These are phyloP conservation scores for Cephalopterus ornatus DNA, from an alignment of 2,113 vertebrate genomes.

Conservation along the genomic window DNA sequence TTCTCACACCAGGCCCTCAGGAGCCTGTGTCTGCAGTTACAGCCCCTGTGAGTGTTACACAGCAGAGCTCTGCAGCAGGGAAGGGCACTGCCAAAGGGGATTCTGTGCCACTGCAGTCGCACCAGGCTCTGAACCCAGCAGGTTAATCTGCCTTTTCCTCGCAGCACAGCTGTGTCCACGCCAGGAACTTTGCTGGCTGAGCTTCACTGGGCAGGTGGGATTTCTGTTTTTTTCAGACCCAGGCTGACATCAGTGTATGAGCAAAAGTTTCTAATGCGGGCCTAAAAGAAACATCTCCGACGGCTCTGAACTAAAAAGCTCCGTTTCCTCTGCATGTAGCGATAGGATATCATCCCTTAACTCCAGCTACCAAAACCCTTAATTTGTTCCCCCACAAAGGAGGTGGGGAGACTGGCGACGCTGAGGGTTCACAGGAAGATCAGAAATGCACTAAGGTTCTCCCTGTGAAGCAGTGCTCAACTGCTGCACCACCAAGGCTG, in stretches of 20 bases:
- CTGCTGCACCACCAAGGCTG: background rate
- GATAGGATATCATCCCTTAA: background rate
- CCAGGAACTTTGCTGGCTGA: background rate
- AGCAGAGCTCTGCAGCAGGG: background rate
- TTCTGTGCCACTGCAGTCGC: background rate
- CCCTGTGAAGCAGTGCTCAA: background rate
- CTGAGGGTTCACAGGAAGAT: background rate
- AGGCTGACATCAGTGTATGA: background rate
- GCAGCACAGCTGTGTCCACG: background rate
- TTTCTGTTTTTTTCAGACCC: background rate
- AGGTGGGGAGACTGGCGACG: background rate
- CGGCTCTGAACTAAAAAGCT: background rate
- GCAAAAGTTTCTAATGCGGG: background rate
- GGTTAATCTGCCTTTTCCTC: background rate
- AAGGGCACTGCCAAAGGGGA: background rate
- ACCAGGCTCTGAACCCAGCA: background rate
- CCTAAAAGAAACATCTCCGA: background rate
- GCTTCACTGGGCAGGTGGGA: background rate
- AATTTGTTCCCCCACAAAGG: background rate
- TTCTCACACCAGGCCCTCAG: background rate
- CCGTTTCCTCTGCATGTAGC: background rate
- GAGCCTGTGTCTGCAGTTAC: background rate
- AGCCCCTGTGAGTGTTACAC: background rate
- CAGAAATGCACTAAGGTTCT: background rate
- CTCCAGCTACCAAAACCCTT: background rate